Conservation (phyloP, 2,888 invertebrate genomes). For the Drosophila dives region DNA sequence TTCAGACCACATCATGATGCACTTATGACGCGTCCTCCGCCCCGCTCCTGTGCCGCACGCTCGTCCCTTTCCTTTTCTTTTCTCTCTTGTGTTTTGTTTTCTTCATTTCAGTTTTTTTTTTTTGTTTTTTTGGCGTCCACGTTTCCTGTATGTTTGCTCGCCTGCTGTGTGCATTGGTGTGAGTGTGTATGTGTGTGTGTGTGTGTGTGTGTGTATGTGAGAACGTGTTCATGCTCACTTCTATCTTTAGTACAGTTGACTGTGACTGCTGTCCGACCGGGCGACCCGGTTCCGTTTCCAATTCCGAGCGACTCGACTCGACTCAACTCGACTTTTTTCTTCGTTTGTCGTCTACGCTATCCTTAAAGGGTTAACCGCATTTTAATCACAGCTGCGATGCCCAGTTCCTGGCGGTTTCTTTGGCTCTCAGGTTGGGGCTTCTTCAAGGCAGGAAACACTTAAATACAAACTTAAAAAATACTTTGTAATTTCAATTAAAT, state of each 20-base stretch:
- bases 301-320: conserved; percentile 19
- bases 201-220: conserved; percentile 32
- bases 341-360: conserved; percentile 16
- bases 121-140: conserved; percentile 51
- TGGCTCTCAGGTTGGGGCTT: not conserved
- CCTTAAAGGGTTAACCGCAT: conserved; percentile 34
- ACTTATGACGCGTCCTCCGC: conserved; percentile 49
- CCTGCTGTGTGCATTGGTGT: conserved; percentile 41
- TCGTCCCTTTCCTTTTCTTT: conserved; percentile 24
- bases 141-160: conserved; percentile 54
- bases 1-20: conserved; percentile 66
- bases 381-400: conserved; percentile 6
- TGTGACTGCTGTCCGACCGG: conserved; percentile 43
- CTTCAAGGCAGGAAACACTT: conserved; percentile 18
- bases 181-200: conserved; percentile 24
- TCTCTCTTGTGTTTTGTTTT: conserved; percentile 17
- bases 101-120: conserved; percentile 5
- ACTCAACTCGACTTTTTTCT: not conserved
- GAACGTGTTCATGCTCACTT: conserved; percentile 67
- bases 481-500: not conserved
- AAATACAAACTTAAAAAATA: not conserved
- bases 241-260: conserved; percentile 78
- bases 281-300: conserved; percentile 52
- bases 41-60: conserved; percentile 23
- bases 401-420: conserved; percentile 12